Evolutionary conservation across 2,113 vertebrate species (phyloP), one percentile per base, ranked within the genome.

Genomic region (Urocynchramus pylzowi): DNA sequence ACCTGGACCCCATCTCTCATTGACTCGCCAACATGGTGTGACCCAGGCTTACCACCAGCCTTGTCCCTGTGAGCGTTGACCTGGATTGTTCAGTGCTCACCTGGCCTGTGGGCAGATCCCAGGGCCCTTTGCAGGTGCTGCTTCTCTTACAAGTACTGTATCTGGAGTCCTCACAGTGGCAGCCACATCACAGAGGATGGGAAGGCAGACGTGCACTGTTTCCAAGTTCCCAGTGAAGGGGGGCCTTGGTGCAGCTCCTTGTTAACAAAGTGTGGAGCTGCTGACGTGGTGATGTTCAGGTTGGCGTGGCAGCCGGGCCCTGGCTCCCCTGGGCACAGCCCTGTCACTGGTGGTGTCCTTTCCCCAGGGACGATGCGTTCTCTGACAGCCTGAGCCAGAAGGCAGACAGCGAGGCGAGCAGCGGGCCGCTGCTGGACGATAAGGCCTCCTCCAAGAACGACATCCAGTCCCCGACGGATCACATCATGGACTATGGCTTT

Each of bases 371-470:
- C 8, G 99, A 99, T 44, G 99, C 99, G 0, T 99, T 99, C 97
- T 99, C 99, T 0, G 99, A 99, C 98, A 99, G 98, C 96, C 98
- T 99, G 89, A 99, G 99, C 87, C 99, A 99, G 97, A 99, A 99
- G 96, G 99, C 99, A 0, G 99, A 99, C 92, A 99, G 99, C 3
- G 99, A 99, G 97, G 99, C 99, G 0, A 99, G 99, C 98, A 99
- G 99, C 4, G 99, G 99, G 10, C 99, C 99, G 0, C 92, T 99
- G 85, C 97, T 99, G 94, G 99, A 99, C 1, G 99, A 99, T 63
- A 99, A 99, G 96, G 98, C 98, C 77, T 99, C 99, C 27, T 99
- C 98, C 89, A 99, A 99, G 97, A 99, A 99, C 0, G 99, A 99
- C 93, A 98, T 98, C 81, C 99, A 99, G 45, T 99, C 99, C 5